A percentile compares a stretch with the other conserved stretches of the same genome.
Evolutionary conservation across 2,113 vertebrate genomes (phyloP).

Genomic region (Tautogolabrus adspersus): DNA sequence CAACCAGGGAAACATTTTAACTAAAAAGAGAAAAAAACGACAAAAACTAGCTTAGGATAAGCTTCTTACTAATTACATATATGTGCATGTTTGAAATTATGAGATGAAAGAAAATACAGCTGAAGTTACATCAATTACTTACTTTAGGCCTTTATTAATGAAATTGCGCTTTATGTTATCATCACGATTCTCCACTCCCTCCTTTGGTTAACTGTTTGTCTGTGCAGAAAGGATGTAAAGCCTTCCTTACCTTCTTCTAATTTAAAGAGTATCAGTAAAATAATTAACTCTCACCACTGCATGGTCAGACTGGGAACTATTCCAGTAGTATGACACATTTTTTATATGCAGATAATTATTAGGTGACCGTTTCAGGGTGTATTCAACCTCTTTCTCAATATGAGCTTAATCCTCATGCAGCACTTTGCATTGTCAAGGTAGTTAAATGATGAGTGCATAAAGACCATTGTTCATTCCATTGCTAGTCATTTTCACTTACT

Average conservation of each 20-base stretch:
- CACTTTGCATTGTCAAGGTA: no score
- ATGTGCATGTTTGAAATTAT: no score
- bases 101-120: no score
- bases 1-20: neutral
- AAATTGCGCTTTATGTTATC: neutral
- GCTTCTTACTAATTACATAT: no score
- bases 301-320: neutral
- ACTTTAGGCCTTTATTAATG: neutral
- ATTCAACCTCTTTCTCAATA: neutral
- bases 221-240: neutral
- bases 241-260: neutral
- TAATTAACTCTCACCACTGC: neutral
- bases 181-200: neutral
- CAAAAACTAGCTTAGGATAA: no score
- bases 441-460: no score
- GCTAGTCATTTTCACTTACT: neutral
- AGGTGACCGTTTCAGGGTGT: neutral
- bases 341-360: slow-evolving; percentile 19
- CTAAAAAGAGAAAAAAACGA: no score
- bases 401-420: neutral
- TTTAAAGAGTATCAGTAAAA: slow-evolving; percentile 4
- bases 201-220: neutral
- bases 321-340: slow-evolving; percentile 29
- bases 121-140: neutral
- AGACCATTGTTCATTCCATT: neutral